Conservation (phyloP, 2,888 invertebrate species). For the Panopea generosa region DNA sequence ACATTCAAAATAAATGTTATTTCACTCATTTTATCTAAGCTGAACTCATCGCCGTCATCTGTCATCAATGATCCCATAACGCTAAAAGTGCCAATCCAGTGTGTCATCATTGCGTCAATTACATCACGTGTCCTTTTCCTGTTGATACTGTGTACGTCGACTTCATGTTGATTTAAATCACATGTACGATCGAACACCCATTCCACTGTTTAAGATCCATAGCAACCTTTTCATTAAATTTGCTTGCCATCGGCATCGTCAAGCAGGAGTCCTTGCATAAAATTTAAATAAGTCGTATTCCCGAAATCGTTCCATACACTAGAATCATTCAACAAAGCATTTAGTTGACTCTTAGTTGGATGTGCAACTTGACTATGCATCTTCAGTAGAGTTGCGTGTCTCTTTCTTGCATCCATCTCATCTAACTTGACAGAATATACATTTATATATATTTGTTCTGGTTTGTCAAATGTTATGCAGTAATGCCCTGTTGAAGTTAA, state of each 20-base stretch:
- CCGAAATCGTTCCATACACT: no score
- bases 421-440: conserved; percentile 38
- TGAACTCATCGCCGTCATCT: conserved; percentile 62
- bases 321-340: conserved; percentile 36
- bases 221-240: conserved; percentile 54
- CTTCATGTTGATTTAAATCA: conserved; percentile 54
- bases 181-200: conserved; percentile 46
- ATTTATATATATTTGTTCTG: conserved; percentile 18
- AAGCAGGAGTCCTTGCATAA: conserved; percentile 31
- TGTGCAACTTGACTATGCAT: conserved; percentile 36
- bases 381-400: conserved; percentile 5
- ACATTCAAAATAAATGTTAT: conserved; percentile 43
- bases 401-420: conserved; percentile 1
- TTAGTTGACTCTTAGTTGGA: conserved; percentile 24
- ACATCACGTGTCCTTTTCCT: conserved; percentile 41
- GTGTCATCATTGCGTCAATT: conserved; percentile 47
- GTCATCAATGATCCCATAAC: conserved; percentile 48
- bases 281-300: conserved; percentile 18
- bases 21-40: conserved; percentile 49
- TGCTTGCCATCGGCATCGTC: conserved; percentile 30
- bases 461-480: conserved; percentile 39
- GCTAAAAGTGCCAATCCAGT: conserved; percentile 58
- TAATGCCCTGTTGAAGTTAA: conserved; percentile 52
- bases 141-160: conserved; percentile 41
- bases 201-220: conserved; percentile 56